Conservation (phyloP, 2,888 invertebrate species). For the Nesidiocoris tenuis region DNA sequence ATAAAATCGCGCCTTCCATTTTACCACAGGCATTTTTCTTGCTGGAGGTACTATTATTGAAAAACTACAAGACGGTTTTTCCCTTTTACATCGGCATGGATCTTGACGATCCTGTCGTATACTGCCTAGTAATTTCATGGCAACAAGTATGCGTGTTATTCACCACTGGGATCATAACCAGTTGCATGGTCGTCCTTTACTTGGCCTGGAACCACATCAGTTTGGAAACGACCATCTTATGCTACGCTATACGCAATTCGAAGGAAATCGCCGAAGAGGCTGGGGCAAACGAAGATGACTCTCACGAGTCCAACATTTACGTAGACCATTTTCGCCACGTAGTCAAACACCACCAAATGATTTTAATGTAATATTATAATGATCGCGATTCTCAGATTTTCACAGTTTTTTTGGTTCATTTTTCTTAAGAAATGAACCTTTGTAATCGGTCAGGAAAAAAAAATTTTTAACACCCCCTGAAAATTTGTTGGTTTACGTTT, state of each 20-base stretch:
- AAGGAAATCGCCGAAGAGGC: conserved; percentile 8
- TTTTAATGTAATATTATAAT: neutral
- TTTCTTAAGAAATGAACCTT: no score
- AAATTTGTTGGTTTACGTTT: no score
- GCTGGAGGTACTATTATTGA: neutral
- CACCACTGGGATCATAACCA: neutral
- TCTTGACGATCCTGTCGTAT: neutral
- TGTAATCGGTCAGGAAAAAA: no score
- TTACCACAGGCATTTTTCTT: neutral
- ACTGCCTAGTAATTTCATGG: neutral
- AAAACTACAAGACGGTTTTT: neutral
- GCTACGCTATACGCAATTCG: neutral
- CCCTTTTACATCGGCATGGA: neutral
- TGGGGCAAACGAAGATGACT: no score
- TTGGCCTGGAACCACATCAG: conserved; percentile 14
- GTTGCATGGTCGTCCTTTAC: neutral
- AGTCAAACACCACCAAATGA: conserved; percentile 12
- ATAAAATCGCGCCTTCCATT: no score
- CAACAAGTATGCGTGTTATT: neutral
- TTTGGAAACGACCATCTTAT: neutral
- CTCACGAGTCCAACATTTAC: neutral
- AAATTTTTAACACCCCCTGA: no score
- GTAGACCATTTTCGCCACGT: neutral
- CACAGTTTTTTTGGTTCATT: no score
- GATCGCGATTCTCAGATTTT: no score